Evolutionary conservation across 2,113 vertebrate species (phyloP), one percentile per base, ranked within the genome.

Genomic region (Rousettus leschenaultii): DNA sequence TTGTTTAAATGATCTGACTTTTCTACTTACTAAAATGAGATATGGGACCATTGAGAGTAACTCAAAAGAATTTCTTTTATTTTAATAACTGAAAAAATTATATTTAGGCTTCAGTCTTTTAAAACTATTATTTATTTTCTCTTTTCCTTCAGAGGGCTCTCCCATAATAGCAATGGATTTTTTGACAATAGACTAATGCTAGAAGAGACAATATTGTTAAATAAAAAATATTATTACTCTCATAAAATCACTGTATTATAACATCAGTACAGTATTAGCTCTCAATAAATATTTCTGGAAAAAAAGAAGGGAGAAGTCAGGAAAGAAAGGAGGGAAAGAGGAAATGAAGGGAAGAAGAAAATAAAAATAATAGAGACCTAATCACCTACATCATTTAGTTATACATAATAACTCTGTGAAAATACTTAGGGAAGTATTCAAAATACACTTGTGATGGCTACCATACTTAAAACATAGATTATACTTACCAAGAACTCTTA

Each of bases 401-500:
- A 75, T 51, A 4, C 19, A 13, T 35, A 2, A 40, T n/a, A 93
- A 96, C 91, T 85, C 65, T 53, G 3, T 22, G 65, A 89, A 95
- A 82, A 73, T 59, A 71, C 75, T 82, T 65, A 74, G 43, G 70
- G 92, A 80, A 24, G 7, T 59, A 73, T 79, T 88, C 65, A 73
- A 94, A 87, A 93, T 85, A 73, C 19, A 91, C 19, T 88, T 95
- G 28, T 24, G 3, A 78, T 66, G 19, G 24, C 0, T 40, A 85
- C 61, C 21, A 19, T 51, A 78, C 74, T 82, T 68, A 68, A 89
- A 95, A n/a, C 9, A 55, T 24, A 80, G 12, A 88, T 73, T 51
- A 15, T 86, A 98, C 99, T 99, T 98, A 99, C 99, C 99, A 30
- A 99, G 99, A 73, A 99, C 99, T 91, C 99, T 99, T 89, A 99